Conservation (phyloP, 1,140 invertebrate genomes). For the Liolophura sinensis region DNA sequence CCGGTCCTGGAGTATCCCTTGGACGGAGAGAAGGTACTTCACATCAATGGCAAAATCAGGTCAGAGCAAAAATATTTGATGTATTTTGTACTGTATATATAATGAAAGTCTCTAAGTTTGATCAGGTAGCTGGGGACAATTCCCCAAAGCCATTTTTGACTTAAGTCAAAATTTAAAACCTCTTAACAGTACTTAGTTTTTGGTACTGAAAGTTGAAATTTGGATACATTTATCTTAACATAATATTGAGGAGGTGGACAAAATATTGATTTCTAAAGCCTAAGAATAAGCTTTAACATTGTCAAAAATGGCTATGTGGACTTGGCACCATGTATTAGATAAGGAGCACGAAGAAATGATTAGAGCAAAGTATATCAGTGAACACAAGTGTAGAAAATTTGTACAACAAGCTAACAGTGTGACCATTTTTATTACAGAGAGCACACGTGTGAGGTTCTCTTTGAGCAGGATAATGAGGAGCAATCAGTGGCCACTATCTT, state of each 20-base stretch:
- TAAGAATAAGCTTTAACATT: too few species aligned
- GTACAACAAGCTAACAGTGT: not conserved
- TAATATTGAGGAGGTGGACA: too few species aligned
- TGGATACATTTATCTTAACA: too few species aligned
- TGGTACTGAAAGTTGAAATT: too few species aligned
- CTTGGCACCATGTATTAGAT: too few species aligned
- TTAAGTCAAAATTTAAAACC: too few species aligned
- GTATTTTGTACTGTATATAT: not conserved
- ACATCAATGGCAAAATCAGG: slow-evolving; percentile 68
- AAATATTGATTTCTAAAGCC: too few species aligned
- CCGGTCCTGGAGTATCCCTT: slow-evolving; percentile 73
- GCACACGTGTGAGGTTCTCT: slow-evolving; percentile 78
- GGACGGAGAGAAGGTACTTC: slow-evolving; percentile 65
- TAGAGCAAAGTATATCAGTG: not conserved
- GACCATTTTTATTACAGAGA: slow-evolving; percentile 64
- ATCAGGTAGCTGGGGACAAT: too few species aligned
- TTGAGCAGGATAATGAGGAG: slow-evolving; percentile 82
- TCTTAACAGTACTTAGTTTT: too few species aligned
- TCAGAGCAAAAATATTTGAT: too few species aligned
- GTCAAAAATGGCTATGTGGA: too few species aligned
- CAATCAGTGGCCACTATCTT: slow-evolving; percentile 83
- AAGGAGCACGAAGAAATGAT: not conserved
- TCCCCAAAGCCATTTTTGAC: too few species aligned
- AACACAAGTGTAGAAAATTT: not conserved
- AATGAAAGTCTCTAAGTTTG: slow-evolving; percentile 30